Conservation (phyloP, 2,113 vertebrate genomes). For the Erinaceus europaeus region DNA sequence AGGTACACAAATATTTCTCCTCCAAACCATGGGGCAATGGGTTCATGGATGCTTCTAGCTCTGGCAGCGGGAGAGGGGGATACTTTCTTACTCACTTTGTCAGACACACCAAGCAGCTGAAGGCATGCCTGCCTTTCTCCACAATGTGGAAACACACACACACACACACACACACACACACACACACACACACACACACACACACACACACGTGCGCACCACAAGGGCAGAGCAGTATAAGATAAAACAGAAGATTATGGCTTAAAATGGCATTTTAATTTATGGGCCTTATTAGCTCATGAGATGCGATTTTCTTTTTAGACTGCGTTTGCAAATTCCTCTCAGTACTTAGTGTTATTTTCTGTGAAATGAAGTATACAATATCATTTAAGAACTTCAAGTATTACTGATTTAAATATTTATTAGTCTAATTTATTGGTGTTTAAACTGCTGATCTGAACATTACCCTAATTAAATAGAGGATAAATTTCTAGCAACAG, state of each 20-base stretch:
- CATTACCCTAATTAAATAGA: slow-evolving; percentile 75
- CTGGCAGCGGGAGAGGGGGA: too few relatives aligned
- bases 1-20: too few relatives aligned
- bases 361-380: slow-evolving; percentile 74
- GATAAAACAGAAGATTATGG: not conserved
- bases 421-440: slow-evolving; percentile 76
- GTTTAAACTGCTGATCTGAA: slow-evolving; percentile 75
- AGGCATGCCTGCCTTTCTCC: too few relatives aligned
- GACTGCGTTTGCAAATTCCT: slow-evolving; percentile 56
- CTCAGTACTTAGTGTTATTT: slow-evolving; percentile 66
- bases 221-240: not conserved
- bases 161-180: too few relatives aligned
- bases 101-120: too few relatives aligned
- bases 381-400: slow-evolving; percentile 74
- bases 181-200: too few relatives aligned
- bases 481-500: slow-evolving; percentile 50
- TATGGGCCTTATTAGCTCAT: slow-evolving; percentile 47
- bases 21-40: too few relatives aligned
- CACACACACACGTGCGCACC: not conserved
- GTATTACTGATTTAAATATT: slow-evolving; percentile 75
- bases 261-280: slow-evolving; percentile 32
- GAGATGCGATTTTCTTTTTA: slow-evolving; percentile 57
- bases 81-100: too few relatives aligned
- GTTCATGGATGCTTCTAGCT: too few relatives aligned
- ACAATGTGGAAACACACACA: too few relatives aligned